Evolutionary conservation across 2,113 vertebrate genomes (phyloP).

Genomic region (Varanus salvator): DNA sequence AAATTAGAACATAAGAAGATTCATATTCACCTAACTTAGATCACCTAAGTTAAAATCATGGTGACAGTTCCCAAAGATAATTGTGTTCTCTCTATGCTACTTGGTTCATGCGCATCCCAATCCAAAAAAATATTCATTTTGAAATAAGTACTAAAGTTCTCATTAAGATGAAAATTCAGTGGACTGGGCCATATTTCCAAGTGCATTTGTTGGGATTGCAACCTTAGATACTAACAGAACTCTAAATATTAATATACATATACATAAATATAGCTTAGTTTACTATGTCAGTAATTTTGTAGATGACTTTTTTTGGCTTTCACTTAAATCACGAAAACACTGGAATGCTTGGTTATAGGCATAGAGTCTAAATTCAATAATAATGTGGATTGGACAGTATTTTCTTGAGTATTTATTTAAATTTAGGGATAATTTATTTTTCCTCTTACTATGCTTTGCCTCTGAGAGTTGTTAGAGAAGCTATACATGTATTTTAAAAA

Average conservation of each 20-base stretch:
- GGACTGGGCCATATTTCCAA: neutral
- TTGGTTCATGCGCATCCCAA: neutral
- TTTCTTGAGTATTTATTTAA: neutral
- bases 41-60: neutral
- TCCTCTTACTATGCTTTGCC: neutral
- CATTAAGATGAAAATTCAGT: conserved; percentile 10
- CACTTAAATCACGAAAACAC: conserved; percentile 10
- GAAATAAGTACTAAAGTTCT: conserved; percentile 4
- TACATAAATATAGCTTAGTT: conserved; percentile 18
- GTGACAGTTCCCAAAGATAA: neutral
- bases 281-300: neutral
- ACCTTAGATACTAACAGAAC: neutral
- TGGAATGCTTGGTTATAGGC: neutral
- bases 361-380: neutral
- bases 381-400: neutral
- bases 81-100: neutral
- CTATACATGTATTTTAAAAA: neutral
- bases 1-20: neutral
- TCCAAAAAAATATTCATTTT: neutral
- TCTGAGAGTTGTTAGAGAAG: neutral
- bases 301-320: neutral
- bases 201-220: neutral
- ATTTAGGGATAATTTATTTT: neutral
- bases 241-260: conserved; percentile 13
- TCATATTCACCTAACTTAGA: neutral